phyloP scores from a whole-genome alignment of 1,140 invertebrate species.

The Cotesia vestalis region DNA sequence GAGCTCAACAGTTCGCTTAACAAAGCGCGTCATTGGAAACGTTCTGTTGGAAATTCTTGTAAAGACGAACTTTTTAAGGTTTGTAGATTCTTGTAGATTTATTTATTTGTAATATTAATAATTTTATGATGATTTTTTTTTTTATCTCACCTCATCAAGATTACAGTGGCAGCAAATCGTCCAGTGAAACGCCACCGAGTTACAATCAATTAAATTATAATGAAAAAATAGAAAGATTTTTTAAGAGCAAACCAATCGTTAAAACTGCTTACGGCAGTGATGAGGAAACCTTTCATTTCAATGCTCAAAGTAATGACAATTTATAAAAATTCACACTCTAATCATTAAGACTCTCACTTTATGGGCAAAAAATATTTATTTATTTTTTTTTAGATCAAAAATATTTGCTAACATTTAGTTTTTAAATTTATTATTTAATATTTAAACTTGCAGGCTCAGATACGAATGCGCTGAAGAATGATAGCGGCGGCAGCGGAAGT shows the following conservation, averaged over 20 bases:
- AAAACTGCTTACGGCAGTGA: conserved; percentile 61
- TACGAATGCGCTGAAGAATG: conserved; percentile 57
- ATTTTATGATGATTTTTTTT: too few species aligned
- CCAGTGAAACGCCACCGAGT: conserved; percentile 81
- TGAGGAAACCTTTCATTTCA: conserved; percentile 54
- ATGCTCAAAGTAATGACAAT: conserved; percentile 47
- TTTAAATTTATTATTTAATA: conserved; percentile 30
- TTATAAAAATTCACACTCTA: conserved; percentile 34
- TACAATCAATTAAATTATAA: conserved; percentile 90
- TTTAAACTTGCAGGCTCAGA: conserved; percentile 29
- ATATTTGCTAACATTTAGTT: neutral
- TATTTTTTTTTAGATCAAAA: too few species aligned
- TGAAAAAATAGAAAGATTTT: conserved; percentile 86
- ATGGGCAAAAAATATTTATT: too few species aligned
- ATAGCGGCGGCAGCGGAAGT: conserved; percentile 68
- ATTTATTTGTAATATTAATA: too few species aligned
- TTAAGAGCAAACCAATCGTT: conserved; percentile 80
- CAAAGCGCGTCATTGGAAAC: too few species aligned
- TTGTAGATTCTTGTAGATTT: neutral
- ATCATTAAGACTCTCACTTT: too few species aligned
- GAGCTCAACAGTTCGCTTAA: too few species aligned
- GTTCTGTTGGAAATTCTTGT: too few species aligned
- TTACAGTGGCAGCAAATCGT: conserved; percentile 81
- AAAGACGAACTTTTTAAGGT: neutral
- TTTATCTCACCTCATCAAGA: conserved; percentile 84